Base-by-base conservation (phyloP, 2,113 vertebrate species). In the Poicephalus meyeri region DNA sequence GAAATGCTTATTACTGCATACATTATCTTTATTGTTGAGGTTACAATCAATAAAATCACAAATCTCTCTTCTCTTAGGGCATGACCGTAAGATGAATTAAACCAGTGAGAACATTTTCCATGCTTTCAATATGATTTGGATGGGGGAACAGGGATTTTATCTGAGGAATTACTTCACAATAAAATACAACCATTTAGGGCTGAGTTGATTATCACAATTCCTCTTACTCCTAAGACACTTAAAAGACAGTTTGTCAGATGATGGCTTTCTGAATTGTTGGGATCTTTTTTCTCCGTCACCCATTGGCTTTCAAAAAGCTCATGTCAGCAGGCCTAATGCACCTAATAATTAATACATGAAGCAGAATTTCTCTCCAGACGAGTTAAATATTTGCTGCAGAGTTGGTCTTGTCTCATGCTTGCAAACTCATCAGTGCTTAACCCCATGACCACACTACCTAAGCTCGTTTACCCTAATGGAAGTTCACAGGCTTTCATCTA, bases 31-130 rank as follows among this genome's bases (percentile, higher is more conserved):
- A 89, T n/a, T 79, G 89, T 91, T 68, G 70, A 47, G 50, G 46
- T 58, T 91, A 41, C 53, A 92, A 90, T 93, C 95, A 81, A 91
- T 93, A 86, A 89, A 89, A 89, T 90, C 86, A 92, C 77, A 90
- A 92, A 94, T 95, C 86, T 91, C 68, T 78, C 84, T 93, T 81
- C 93, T 95, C 93, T 71, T 87, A 91, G 78, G 86, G 86, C 86
- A 84, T 46, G 80, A 46, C 83, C 37, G 16, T 81, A 92, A 92
- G 86, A 92, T 76, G 73, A 91, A 92, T 92, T 74, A 85, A 91
- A 87, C 86, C 88, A 89, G 81, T 65, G 72, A 78, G 86, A 69
- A 56, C 71, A 8, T 81, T 84, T 95, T 92, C 80, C 79, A 89
- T 94, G 92, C 73, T 78, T 88, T 94, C 80, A 86, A 18, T 95